Percentiles rank a stretch among this genome's conserved stretches.
phyloP scores from a whole-genome alignment of 2,113 vertebrate species.

The Takifugu bimaculatus region DNA sequence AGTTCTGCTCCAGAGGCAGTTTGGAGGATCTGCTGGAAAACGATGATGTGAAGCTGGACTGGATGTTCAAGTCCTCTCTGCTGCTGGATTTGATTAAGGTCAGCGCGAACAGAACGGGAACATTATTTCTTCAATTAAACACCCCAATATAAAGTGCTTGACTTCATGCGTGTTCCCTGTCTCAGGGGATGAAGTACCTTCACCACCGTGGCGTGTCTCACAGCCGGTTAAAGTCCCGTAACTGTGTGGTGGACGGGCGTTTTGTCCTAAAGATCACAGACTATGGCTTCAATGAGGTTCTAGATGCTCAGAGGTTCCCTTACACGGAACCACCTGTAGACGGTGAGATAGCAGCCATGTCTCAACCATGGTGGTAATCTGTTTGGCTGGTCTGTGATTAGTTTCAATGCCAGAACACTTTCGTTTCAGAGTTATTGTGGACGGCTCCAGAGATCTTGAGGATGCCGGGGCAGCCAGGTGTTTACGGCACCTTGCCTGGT shows the following conservation, averaged over 20 bases:
- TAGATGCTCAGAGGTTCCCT: constrained; percentile 68
- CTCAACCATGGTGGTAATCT: background rate
- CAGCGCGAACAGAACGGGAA: no score
- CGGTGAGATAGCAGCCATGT: constrained; percentile 41
- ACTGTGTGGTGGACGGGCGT: constrained; percentile 78
- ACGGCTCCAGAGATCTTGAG: constrained; percentile 78
- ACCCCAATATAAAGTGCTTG: background rate
- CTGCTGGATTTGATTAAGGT: constrained; percentile 81
- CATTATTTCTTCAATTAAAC: no score
- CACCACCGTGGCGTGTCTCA: constrained; percentile 71
- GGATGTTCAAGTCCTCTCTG: constrained; percentile 84
- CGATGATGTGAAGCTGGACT: constrained; percentile 79
- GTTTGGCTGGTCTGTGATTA: background rate
- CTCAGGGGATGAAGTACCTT: constrained; percentile 78
- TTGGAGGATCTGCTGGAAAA: constrained; percentile 77
- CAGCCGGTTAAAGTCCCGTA: constrained; percentile 74
- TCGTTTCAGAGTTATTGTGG: constrained; percentile 71
- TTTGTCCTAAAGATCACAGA: constrained; percentile 78
- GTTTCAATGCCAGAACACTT: no score
- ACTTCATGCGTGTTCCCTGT: background rate
- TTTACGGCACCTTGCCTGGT: constrained; percentile 54
- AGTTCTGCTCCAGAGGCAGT: constrained; percentile 79
- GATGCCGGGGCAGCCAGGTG: constrained; percentile 36
- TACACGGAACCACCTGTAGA: constrained; percentile 55
- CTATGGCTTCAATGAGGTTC: constrained; percentile 71